phyloP scores from a whole-genome alignment of 2,113 vertebrate species.

The Cynocephalus volans region DNA sequence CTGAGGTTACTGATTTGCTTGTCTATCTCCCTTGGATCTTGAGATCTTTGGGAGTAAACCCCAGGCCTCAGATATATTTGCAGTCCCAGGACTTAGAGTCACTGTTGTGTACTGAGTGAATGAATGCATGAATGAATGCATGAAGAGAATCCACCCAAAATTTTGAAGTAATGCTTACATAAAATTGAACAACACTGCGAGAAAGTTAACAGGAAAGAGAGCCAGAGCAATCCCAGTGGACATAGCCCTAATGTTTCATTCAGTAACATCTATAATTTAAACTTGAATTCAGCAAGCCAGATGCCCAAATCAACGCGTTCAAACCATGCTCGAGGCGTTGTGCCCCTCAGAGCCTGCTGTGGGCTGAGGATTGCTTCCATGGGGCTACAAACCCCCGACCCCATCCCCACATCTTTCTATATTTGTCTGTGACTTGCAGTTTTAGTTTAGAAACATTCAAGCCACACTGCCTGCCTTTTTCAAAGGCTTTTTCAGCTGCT shows the following conservation, averaged over 20 bases:
- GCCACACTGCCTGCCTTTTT: neutral
- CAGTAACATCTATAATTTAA: conserved; percentile 76
- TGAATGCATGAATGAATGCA: neutral
- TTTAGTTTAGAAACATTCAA: conserved; percentile 60
- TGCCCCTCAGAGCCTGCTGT: neutral
- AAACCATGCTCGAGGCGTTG: neutral
- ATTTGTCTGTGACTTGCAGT: neutral
- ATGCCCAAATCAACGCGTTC: neutral
- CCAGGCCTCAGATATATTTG: neutral
- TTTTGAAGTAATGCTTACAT: neutral
- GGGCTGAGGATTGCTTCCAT: neutral
- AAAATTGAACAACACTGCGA: neutral
- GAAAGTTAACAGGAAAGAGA: conserved; percentile 27
- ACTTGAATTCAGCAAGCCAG: conserved; percentile 42
- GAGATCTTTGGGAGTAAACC: conserved; percentile 7
- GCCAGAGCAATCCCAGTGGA: neutral
- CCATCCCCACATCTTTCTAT: neutral
- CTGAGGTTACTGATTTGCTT: neutral
- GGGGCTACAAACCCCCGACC: neutral
- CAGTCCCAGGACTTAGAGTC: neutral
- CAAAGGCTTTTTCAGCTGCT: neutral
- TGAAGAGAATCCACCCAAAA: neutral
- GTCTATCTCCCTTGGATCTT: neutral
- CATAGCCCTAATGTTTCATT: conserved; percentile 64
- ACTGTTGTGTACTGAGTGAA: neutral